These are phyloP conservation scores for Lycaena phlaeas DNA, from an alignment of 2,888 invertebrate species.

Conservation along the genomic window DNA sequence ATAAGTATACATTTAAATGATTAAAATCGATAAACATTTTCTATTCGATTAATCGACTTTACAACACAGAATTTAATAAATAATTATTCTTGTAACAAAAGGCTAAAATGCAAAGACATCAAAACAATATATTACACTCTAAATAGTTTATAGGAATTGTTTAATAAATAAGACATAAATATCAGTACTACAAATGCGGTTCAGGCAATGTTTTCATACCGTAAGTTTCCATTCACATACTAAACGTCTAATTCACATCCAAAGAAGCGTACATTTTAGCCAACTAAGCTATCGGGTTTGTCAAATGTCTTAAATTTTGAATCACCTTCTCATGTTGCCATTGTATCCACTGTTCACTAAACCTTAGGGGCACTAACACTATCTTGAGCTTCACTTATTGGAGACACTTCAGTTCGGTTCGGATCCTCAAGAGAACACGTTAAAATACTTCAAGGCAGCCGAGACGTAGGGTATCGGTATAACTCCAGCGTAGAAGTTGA, in stretches of 20 bases:
- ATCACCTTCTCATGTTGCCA: conserved; percentile 66
- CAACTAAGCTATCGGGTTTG: neutral
- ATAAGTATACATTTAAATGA: too few species aligned
- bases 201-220: neutral
- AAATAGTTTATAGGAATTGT: neutral
- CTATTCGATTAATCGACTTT: neutral
- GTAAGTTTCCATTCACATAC: conserved; percentile 29
- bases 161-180: neutral
- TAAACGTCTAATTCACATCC: conserved; percentile 44
- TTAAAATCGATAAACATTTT: neutral
- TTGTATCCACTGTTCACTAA: conserved; percentile 33
- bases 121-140: neutral
- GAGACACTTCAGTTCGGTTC: conserved; percentile 27
- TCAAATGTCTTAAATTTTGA: conserved; percentile 30
- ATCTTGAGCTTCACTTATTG: conserved; percentile 25
- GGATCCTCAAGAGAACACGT: conserved; percentile 50
- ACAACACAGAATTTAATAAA: conserved; percentile 1
- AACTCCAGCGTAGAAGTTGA: conserved; percentile 70
- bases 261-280: conserved; percentile 46
- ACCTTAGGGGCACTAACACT: conserved; percentile 32
- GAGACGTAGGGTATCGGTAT: conserved; percentile 65
- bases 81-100: conserved; percentile 4
- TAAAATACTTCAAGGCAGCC: conserved; percentile 53
- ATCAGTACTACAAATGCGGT: neutral
- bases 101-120: too few species aligned